Evolutionary conservation across 2,113 vertebrate species (phyloP), one percentile per base, ranked within the genome.

Genomic region (Ictalurus punctatus): DNA sequence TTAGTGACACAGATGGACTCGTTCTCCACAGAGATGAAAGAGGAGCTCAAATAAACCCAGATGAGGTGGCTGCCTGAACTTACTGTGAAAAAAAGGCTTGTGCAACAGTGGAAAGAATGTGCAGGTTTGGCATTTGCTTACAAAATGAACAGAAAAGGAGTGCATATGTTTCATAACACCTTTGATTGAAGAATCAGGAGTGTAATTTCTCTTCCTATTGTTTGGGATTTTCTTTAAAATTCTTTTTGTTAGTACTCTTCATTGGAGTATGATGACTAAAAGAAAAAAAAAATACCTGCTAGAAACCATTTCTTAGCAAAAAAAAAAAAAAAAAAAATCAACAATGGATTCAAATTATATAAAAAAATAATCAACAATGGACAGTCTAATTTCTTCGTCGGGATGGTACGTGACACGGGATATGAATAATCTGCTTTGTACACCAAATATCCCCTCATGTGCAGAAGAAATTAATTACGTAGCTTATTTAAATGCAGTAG

Each of bases 1-100:
- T 81, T 87, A 81, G 81, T 56, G 61, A 81, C 58, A 87, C 37
- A 34, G 59, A 87, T 65, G 86, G 58, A 19, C 48, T 13, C 4
- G 30, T 69, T 81, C 13, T 81, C 27, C 44, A 10, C 4, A 14
- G n/a, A 81, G 59, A 81, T 87, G 37, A 44, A 6, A 48, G 13
- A 34, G 21, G 27, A 34, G 86, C 34, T 71, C 52, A 56, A 54
- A 79, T 56, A n/a, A 54, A 69, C 30, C 17, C 48, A 82, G 12
- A 40, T 8, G 63, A 71, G 21, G 10, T 19, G 21, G 23, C 37
- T 34, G 58, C 40, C 8, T 79, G 61, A 63, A 48, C 44, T 27
- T 52, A 65, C 6, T 82, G 34, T 82, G 27, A n/a, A 13, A 78
- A 76, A 48, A 34, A 58, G 37, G 40, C 25, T 48, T 21, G 4